Conservation (phyloP, 2,888 invertebrate genomes). For the Chaetogeoica ovagalla region DNA sequence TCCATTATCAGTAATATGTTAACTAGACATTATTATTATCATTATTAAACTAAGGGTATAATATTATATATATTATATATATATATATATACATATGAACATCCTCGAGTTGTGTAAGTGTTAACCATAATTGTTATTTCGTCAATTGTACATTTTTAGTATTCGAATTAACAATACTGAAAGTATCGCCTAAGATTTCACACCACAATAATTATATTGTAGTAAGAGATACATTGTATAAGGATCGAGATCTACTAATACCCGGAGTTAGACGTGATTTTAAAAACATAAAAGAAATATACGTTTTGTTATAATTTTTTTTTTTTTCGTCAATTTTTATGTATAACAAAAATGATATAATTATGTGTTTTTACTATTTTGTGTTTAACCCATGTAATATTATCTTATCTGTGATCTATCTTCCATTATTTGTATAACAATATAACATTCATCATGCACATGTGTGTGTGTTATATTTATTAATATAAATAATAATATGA, state of each 20-base stretch:
- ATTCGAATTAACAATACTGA: slow-evolving; percentile 5
- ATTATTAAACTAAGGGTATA: slow-evolving; percentile 6
- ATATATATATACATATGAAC: slow-evolving; percentile 2
- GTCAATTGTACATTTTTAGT: neutral
- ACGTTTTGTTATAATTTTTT: neutral
- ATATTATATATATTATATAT: neutral
- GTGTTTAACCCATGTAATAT: slow-evolving; percentile 25
- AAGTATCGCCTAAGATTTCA: slow-evolving; percentile 10
- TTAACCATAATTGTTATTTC: slow-evolving; percentile 20
- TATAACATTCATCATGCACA: neutral
- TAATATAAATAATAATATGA: neutral
- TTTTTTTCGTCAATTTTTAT: neutral
- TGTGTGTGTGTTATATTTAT: neutral
- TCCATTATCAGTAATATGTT: neutral
- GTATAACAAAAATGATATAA: neutral
- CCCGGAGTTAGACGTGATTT: no score
- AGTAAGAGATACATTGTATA: neutral
- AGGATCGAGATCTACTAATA: neutral
- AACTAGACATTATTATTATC: slow-evolving; percentile 2
- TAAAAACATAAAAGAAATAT: no score
- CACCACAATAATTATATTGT: neutral
- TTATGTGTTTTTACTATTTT: neutral
- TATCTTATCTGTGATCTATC: slow-evolving; percentile 50
- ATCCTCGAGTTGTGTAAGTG: slow-evolving; percentile 2
- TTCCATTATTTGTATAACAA: slow-evolving; percentile 22